Evolutionary conservation across 2,888 invertebrate genomes (phyloP).

Genomic region (Drosophila rellima): DNA sequence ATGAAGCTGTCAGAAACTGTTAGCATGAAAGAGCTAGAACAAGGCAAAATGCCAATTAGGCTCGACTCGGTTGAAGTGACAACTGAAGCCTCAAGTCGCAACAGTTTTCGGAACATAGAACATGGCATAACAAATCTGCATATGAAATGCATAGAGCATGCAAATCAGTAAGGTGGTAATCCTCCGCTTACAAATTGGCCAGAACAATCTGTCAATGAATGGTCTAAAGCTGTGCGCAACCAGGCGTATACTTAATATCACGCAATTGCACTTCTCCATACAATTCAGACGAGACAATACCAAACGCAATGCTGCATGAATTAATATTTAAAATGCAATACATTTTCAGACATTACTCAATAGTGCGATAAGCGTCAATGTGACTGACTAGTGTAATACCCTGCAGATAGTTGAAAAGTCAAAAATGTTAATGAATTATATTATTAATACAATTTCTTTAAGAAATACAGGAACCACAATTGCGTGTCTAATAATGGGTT

Average conservation of each 20-base stretch:
- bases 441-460: too few species aligned
- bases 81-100: constrained; percentile 49
- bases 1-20: constrained; percentile 30
- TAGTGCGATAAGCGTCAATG: neutral
- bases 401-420: neutral
- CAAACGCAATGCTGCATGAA: constrained; percentile 21
- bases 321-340: constrained; percentile 47
- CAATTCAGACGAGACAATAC: constrained; percentile 20
- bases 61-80: constrained; percentile 43
- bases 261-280: constrained; percentile 9
- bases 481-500: too few species aligned
- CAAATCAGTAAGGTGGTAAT: constrained; percentile 37
- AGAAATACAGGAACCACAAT: too few species aligned
- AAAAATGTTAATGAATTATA: too few species aligned
- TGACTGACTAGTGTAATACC: neutral
- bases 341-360: constrained; percentile 25
- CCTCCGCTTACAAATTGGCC: constrained; percentile 29
- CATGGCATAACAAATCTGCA: constrained; percentile 28
- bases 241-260: constrained; percentile 44
- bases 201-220: constrained; percentile 26
- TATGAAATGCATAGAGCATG: constrained; percentile 29
- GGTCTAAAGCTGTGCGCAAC: constrained; percentile 15
- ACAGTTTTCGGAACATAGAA: constrained; percentile 14
- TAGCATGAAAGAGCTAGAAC: constrained; percentile 20
- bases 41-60: constrained; percentile 64